Percentiles rank a stretch among this genome's conserved stretches.
Evolutionary conservation across 2,888 invertebrate genomes (phyloP).

Genomic region (Parelbella ahira): DNA sequence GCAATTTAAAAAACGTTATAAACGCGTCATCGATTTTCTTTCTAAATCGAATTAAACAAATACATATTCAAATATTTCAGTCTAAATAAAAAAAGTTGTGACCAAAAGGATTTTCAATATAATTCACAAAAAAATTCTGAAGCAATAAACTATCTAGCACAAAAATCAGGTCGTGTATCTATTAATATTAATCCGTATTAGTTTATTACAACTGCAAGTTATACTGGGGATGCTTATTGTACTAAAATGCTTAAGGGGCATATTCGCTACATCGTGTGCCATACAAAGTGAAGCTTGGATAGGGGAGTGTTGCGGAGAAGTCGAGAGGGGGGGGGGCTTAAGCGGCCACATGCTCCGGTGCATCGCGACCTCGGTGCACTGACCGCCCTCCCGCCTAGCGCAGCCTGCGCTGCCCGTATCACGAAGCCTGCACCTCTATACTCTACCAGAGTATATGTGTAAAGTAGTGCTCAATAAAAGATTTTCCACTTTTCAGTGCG

Average conservation of each 20-base stretch:
- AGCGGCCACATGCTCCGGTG: constrained; percentile 58
- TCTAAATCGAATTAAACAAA: too few relatives aligned
- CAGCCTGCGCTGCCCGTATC: constrained; percentile 38
- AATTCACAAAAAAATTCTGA: background rate
- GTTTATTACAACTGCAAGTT: too few relatives aligned
- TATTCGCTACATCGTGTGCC: constrained; percentile 31
- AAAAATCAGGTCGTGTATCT: too few relatives aligned
- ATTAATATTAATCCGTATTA: too few relatives aligned
- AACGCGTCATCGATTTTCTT: too few relatives aligned
- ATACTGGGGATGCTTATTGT: too few relatives aligned
- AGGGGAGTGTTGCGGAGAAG: constrained; percentile 31
- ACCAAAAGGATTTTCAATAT: too few relatives aligned
- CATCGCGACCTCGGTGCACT: constrained; percentile 68
- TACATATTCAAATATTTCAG: too few relatives aligned
- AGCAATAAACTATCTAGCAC: too few relatives aligned
- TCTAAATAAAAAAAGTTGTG: too few relatives aligned
- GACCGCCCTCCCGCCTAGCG: constrained; percentile 47
- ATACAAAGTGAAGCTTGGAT: constrained; percentile 31
- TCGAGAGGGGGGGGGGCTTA: constrained; percentile 42
- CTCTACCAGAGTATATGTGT: constrained; percentile 13
- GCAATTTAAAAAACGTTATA: too few relatives aligned
- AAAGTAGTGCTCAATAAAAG: constrained; percentile 6
- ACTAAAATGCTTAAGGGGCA: too few relatives aligned
- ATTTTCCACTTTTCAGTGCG: constrained; percentile 15
- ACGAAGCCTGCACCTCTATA: constrained; percentile 30